Evolutionary conservation across 2,113 vertebrate genomes (phyloP).

Genomic region (Hystrix cristata): DNA sequence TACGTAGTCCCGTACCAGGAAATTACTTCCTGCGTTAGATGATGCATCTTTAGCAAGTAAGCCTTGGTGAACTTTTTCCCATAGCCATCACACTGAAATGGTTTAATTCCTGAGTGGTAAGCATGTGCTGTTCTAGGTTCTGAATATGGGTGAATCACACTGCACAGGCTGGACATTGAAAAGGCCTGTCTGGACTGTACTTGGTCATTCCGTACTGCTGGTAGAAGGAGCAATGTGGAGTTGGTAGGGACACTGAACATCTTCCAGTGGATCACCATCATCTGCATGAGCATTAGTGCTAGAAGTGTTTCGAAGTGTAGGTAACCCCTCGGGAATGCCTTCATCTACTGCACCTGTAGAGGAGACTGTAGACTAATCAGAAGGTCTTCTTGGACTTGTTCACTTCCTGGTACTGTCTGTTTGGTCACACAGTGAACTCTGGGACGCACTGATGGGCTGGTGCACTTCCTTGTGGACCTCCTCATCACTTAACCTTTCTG

Average conservation of each 20-base stretch:
- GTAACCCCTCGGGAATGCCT: not conserved
- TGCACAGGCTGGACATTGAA: not conserved
- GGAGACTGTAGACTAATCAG: constrained; percentile 99
- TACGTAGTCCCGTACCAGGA: constrained; percentile 98
- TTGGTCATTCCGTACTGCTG: not conserved
- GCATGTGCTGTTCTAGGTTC: not conserved
- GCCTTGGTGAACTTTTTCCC: constrained; percentile 99
- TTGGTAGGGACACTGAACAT: not conserved
- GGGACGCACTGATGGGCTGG: constrained; percentile 85
- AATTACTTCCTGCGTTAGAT: constrained; percentile 99
- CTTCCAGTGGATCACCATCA: not conserved
- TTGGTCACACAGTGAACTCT: constrained; percentile 97
- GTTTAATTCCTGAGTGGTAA: constrained; percentile 95
- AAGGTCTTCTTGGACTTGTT: constrained; percentile 97
- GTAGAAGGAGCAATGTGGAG: not conserved
- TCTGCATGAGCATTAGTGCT: not conserved
- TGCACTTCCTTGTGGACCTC: constrained; percentile 97
- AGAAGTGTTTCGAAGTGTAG: not conserved
- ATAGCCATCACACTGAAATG: constrained; percentile 99
- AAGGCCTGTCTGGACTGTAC: not conserved
- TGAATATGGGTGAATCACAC: not conserved
- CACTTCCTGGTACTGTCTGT: constrained; percentile 97
- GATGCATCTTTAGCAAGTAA: constrained; percentile 99
- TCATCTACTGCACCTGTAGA: constrained; percentile 89
- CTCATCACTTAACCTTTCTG: constrained; percentile 97